These are phyloP conservation scores for Bombus turneri DNA, from an alignment of 1,140 invertebrate species.

Conservation along the genomic window DNA sequence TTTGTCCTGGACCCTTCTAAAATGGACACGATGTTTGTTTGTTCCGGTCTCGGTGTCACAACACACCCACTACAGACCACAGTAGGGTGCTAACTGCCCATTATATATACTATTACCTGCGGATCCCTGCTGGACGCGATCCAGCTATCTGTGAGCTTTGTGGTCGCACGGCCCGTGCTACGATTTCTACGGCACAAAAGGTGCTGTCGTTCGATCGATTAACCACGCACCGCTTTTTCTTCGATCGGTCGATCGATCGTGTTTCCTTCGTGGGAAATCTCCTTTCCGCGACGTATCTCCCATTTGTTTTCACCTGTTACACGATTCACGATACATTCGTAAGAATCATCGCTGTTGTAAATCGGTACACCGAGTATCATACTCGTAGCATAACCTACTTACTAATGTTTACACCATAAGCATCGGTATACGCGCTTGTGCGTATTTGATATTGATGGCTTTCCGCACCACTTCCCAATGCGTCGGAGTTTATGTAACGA, in stretches of 20 bases:
- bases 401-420: no score
- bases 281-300: neutral
- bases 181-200: neutral
- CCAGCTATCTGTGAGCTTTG: slow-evolving; percentile 11
- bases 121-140: slow-evolving; percentile 39
- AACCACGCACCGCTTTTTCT: neutral
- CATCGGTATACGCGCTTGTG: no score
- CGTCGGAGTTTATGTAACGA: no score
- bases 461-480: no score
- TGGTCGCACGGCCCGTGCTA: neutral
- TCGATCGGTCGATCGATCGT: neutral
- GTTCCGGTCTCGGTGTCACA: slow-evolving; percentile 76
- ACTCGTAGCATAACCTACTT: no score
- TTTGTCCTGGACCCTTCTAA: slow-evolving; percentile 55
- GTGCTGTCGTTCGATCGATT: neutral
- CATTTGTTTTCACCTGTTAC: neutral
- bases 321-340: no score
- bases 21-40: slow-evolving; percentile 78
- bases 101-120: slow-evolving; percentile 70
- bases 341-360: no score
- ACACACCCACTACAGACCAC: slow-evolving; percentile 77
- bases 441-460: no score
- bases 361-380: no score
- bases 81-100: slow-evolving; percentile 75
- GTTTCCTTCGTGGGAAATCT: neutral